Conservation (phyloP, 2,888 invertebrate species). For the Lepas anatifera region DNA sequence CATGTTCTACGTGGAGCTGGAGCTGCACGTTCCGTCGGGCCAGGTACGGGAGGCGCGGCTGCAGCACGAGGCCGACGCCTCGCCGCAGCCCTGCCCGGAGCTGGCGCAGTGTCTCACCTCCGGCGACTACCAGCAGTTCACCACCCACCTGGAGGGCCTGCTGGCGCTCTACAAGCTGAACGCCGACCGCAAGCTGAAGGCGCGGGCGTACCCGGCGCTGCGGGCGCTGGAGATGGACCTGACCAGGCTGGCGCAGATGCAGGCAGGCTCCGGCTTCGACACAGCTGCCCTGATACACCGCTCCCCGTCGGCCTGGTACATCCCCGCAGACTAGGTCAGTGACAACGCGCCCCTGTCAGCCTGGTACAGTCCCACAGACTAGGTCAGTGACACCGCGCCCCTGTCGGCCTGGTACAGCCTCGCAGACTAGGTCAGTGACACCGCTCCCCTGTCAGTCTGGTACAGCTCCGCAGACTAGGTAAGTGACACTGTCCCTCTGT, state of each 20-base stretch:
- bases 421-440: no score
- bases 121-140: conserved; percentile 84
- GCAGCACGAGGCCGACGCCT: conserved; percentile 75
- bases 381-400: no score
- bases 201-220: conserved; percentile 82
- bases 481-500: no score
- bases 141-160: conserved; percentile 77
- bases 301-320: not conserved
- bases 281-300: conserved; percentile 52
- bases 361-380: no score
- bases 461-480: no score
- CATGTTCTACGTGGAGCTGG: conserved; percentile 89
- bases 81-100: conserved; percentile 66
- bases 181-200: conserved; percentile 88
- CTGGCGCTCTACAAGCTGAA: conserved; percentile 85
- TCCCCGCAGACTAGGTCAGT: not conserved
- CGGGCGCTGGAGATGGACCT: conserved; percentile 86
- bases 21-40: conserved; percentile 62
- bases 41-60: conserved; percentile 79
- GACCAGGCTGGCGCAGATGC: conserved; percentile 28
- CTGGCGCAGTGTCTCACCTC: conserved; percentile 66
- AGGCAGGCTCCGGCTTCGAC: not conserved
- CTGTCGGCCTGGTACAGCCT: no score
- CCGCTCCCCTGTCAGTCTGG: no score
- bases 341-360: no score